Base-by-base conservation (phyloP, 2,888 invertebrate genomes). In the Cataglyphis albicans region DNA sequence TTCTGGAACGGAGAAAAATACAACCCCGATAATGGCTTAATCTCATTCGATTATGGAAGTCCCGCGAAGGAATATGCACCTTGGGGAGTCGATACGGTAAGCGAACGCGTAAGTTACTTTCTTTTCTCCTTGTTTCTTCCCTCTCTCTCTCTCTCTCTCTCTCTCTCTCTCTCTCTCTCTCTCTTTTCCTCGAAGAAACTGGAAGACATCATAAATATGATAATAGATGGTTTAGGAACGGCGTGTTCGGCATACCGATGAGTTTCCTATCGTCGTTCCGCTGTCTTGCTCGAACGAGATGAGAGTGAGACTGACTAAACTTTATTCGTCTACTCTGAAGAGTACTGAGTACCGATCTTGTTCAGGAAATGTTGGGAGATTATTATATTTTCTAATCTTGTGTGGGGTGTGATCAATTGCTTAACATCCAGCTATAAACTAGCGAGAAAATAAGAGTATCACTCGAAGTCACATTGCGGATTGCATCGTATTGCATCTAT, bases 181-280 rank as follows among this genome's bases (percentile, higher is more conserved):
- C 64, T 21, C 21, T 76, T 59, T 74, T 41, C 61, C 72, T 82
- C 73, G 32, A 21, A 61, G 82, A 84, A 87, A 88, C 84, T 86
- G 78, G 85, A 85, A 87, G 86, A 88, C 88, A 89, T 90, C 88
- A 91, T 91, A 92, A 92, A 91, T 91, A 92, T 91, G 92, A 90
- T 92, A 92, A 92, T 92, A 91, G 89, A 76, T 86, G 87, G 88
- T 91, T 91, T 92, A 91, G 88, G 85, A 84, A 83, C 83, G 84
- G 85, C 90, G 90, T 90, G 90, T 89, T 88, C 83, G 81, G 88
- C 88, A 91, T 91, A 88, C 88, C 86, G 90, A 90, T 91, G 83
- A 90, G 86, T 83, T 87, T 82, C 85, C 74, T 83, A 81, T 85
- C 82, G 52, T 76, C 78, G 55, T 78, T 29, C 12, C n/a, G 73